Conservation (phyloP, 2,888 invertebrate genomes). For the Yponomeuta sedellus region DNA sequence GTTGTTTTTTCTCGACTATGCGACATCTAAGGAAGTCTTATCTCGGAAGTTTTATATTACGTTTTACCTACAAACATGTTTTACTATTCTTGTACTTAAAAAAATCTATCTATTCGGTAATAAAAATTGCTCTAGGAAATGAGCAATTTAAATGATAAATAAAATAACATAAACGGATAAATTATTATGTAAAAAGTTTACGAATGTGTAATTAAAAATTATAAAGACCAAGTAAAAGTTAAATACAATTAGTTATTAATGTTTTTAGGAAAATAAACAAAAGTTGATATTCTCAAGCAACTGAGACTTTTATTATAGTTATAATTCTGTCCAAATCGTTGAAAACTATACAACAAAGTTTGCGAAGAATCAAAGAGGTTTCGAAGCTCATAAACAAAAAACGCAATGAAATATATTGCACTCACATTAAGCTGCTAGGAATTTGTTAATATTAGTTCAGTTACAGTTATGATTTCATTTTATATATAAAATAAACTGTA, state of each 20-base stretch:
- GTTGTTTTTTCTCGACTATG: background rate
- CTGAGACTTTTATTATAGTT: background rate
- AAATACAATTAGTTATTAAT: background rate
- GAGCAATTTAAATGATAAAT: no score
- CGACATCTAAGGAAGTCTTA: background rate
- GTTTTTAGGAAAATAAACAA: slow-evolving; percentile 12
- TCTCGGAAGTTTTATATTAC: no score
- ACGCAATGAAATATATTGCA: background rate
- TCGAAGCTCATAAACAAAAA: background rate
- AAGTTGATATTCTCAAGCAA: background rate
- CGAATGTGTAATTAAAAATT: background rate
- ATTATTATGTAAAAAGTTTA: no score
- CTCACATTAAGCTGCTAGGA: background rate
- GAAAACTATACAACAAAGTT: background rate
- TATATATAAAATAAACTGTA: no score
- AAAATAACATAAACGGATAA: no score
- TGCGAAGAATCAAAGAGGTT: background rate
- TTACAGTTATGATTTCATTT: no score
- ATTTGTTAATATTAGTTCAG: no score
- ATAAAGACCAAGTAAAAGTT: slow-evolving; percentile 8
- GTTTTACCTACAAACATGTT: no score
- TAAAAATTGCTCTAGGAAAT: no score
- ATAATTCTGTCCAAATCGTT: no score
- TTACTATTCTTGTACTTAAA: no score
- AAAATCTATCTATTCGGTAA: no score